Conservation (phyloP, 2,113 vertebrate genomes). For the Halcyon senegalensis region DNA sequence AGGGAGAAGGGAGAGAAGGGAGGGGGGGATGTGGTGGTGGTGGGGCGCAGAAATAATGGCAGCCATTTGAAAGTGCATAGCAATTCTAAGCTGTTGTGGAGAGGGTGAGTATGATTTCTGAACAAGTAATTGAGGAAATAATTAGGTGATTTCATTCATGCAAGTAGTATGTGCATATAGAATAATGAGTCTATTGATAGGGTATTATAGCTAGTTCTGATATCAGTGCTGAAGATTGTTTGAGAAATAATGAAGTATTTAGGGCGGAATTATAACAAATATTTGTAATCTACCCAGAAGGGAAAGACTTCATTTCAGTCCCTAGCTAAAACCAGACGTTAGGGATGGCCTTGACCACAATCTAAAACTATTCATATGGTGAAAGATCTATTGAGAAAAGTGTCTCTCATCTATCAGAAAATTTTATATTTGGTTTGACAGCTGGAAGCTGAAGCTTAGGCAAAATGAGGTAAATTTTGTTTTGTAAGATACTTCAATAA, state of each 20-base stretch:
- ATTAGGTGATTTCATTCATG: neutral
- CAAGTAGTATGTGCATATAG: neutral
- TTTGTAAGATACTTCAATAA: neutral
- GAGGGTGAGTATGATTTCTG: neutral
- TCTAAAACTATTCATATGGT: neutral
- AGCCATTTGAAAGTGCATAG: neutral
- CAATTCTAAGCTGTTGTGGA: neutral
- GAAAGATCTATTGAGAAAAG: neutral
- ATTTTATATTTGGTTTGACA: neutral
- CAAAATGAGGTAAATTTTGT: neutral
- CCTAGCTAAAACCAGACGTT: neutral
- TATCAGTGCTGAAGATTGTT: neutral
- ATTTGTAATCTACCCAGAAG: neutral
- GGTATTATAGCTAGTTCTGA: neutral
- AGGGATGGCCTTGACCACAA: neutral
- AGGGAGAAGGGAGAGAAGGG: accelerated
- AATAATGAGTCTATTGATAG: neutral
- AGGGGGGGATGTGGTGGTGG: no score
- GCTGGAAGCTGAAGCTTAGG: neutral
- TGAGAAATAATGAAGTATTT: neutral
- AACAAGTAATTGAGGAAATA: neutral
- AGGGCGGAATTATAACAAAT: neutral
- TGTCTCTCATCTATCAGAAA: neutral
- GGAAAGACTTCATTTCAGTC: neutral
- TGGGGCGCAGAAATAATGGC: neutral